These are phyloP conservation scores for Eumaeus atala DNA, from an alignment of 1,140 invertebrate genomes.

Conservation along the genomic window DNA sequence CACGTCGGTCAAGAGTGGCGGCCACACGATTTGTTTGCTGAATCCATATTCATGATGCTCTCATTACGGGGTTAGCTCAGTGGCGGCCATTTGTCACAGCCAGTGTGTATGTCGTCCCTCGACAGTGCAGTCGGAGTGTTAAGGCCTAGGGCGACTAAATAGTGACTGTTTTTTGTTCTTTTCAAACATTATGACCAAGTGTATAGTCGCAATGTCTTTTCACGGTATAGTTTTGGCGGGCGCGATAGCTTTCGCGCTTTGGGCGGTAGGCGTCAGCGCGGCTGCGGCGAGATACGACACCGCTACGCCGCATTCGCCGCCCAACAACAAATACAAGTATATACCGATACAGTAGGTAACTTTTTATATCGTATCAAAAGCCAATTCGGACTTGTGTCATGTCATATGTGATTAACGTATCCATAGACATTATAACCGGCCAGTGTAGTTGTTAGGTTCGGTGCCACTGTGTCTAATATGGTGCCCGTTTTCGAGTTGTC, in stretches of 20 bases:
- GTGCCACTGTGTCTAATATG: no score
- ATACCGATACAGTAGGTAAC: conserved; percentile 54
- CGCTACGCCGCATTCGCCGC: conserved; percentile 54
- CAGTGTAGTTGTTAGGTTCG: no score
- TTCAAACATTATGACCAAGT: conserved; percentile 29
- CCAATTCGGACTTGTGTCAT: background rate
- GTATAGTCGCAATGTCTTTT: conserved; percentile 39
- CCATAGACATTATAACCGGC: no score
- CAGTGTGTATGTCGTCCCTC: conserved; percentile 41
- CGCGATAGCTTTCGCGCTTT: conserved; percentile 42
- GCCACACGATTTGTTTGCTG: conserved; percentile 49
- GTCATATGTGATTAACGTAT: background rate
- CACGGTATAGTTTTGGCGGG: conserved; percentile 44
- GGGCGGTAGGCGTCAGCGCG: conserved; percentile 45
- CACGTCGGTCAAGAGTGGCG: conserved; percentile 39
- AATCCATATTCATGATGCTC: conserved; percentile 47
- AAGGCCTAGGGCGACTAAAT: conserved; percentile 14
- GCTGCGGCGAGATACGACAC: conserved; percentile 46
- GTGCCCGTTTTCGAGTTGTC: no score
- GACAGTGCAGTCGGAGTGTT: conserved; percentile 28
- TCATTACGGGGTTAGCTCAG: conserved; percentile 51
- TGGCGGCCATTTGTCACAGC: conserved; percentile 34
- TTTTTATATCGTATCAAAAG: background rate
- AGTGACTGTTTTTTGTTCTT: conserved; percentile 8
- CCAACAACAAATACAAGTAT: conserved; percentile 49